These are phyloP conservation scores for Drosophila paucipuncta DNA, from an alignment of 2,888 invertebrate species.

Conservation along the genomic window DNA sequence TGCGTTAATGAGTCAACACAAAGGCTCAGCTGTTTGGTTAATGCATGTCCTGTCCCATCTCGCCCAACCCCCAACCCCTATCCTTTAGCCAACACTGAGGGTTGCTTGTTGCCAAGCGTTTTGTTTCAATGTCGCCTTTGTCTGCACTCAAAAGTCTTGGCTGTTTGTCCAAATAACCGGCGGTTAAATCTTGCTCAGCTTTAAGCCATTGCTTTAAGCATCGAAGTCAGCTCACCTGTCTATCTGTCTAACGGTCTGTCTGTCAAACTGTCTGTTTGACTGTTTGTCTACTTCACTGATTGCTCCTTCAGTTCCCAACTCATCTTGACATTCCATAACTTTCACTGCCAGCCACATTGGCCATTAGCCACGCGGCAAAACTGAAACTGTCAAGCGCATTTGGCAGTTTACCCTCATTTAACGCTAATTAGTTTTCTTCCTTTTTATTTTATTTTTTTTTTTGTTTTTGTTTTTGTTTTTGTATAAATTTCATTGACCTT, in stretches of 20 bases:
- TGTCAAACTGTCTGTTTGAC: not conserved
- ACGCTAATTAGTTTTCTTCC: slow-evolving; percentile 67
- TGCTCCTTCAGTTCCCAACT: slow-evolving; percentile 5
- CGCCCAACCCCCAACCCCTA: slow-evolving; percentile 9
- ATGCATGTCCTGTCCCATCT: slow-evolving; percentile 63
- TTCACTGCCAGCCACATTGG: slow-evolving; percentile 45
- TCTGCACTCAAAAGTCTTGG: slow-evolving; percentile 50
- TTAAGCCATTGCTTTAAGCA: slow-evolving; percentile 39
- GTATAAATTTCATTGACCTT: slow-evolving; percentile 52
- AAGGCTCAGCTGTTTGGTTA: slow-evolving; percentile 79
- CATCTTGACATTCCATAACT: slow-evolving; percentile 42
- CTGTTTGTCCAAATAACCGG: slow-evolving; percentile 53
- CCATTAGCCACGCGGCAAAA: slow-evolving; percentile 23
- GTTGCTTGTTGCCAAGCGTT: slow-evolving; percentile 46
- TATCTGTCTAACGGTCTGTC: not conserved
- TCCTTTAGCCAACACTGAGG: slow-evolving; percentile 33
- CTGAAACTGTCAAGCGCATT: slow-evolving; percentile 45
- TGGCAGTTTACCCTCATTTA: slow-evolving; percentile 59
- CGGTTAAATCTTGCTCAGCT: slow-evolving; percentile 47
- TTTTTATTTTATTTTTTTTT: not conserved
- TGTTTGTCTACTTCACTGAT: slow-evolving; percentile 18
- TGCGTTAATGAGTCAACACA: slow-evolving; percentile 78
- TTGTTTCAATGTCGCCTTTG: slow-evolving; percentile 63
- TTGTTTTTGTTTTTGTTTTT: not conserved
- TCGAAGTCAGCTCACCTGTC: slow-evolving; percentile 21